Evolutionary conservation across 2,797 vertebrate genomes (phyloP), one percentile per base, ranked within the genome.

Genomic region (Hyperoplus lanceolatus): DNA sequence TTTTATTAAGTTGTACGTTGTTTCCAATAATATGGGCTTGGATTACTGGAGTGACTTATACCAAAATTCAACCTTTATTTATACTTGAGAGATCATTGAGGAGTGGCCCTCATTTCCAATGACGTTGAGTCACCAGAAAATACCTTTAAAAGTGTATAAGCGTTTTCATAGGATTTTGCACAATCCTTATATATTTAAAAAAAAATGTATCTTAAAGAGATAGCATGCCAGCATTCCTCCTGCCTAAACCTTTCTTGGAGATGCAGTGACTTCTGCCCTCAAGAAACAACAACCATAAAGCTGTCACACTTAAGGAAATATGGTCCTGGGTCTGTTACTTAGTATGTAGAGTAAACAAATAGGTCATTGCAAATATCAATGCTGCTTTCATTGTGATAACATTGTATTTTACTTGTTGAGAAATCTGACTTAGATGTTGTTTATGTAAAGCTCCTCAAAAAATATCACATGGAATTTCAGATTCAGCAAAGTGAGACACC

Each of bases 281-380:
- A 67, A 65, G 64, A 54, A 63, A 87, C 54, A 79, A 83, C 85
- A 81, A 56, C 57, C 80, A 81, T 92, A 90, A 91, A 86, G 70
- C 80, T 87, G 73, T 84, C 81, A 70, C 46, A 42, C 60, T 42
- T 73, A 16, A 75, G 73, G 46, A 84, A 67, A 77, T 74, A 50
- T 38, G 29, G 38, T 45, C 8, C 0, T 0, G 49, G 7, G n/a
- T 58, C 41, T 57, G 6, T 6, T 16, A 16, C 36, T 58, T 29
- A 59, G 5, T 29, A 15, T 18, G 1, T 4, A 42, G 16, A 13
- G 6, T 36, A 38, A 50, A 66, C 6, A 21, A 45, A 48, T 10
- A 39, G 56, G 3, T 50, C 4, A 14, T 5, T 46, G 39, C 14
- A 36, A 45, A 49, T 10, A 41, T 4, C 42, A 15, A 8, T 11